Base-by-base conservation (phyloP, 53 echinoderm and acorn worm species). In the Astropecten irregularis region DNA sequence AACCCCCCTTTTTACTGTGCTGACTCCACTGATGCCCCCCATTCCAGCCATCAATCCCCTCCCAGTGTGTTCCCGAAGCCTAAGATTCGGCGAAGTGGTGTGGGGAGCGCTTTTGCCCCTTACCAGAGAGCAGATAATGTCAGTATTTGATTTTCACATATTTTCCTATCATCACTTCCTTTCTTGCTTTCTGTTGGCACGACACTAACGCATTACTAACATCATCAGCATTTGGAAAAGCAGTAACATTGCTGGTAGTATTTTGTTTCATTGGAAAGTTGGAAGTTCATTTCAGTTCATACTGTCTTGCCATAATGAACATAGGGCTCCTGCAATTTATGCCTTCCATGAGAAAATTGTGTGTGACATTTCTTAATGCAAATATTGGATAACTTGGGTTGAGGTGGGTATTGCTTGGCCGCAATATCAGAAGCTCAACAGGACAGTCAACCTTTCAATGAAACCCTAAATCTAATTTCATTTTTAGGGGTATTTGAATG, bases 21-120 rank as follows among this genome's bases (percentile, higher is more conserved):
- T 42, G 81, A 64, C 64, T 31, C 66, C 32, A 30, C 66, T 33
- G 65, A 64, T 19, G 37, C 66, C 81, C 65, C 56, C 25, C 34
- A 22, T 16, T 50, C 77, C 20, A 66, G 65, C 39, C 68, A 50
- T 5, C 82, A 62, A 50, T 63, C 72, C 82, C 88, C 88, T 31
- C 94, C 94, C 63, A 71, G 86, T 35, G 94, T 88, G 42, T 73
- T 82, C 63, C 94, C 90, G 74, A 93, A 93, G 83, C 93, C 89
- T 32, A 90, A 83, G 70, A 82, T 77, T 52, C 56, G 88, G 47
- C 88, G 82, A n/a, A 90, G 83, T 34, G 88, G 88, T 13, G 64
- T 37, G 4, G 64, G 81, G 29, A 89, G 94, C 49, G 88, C 88
- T 33, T 88, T 90, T 71, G 83, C 77, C 68, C 92, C 88, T 13